Conservation (phyloP, 2,797 vertebrate genomes). For the Meriones psammophilus region DNA sequence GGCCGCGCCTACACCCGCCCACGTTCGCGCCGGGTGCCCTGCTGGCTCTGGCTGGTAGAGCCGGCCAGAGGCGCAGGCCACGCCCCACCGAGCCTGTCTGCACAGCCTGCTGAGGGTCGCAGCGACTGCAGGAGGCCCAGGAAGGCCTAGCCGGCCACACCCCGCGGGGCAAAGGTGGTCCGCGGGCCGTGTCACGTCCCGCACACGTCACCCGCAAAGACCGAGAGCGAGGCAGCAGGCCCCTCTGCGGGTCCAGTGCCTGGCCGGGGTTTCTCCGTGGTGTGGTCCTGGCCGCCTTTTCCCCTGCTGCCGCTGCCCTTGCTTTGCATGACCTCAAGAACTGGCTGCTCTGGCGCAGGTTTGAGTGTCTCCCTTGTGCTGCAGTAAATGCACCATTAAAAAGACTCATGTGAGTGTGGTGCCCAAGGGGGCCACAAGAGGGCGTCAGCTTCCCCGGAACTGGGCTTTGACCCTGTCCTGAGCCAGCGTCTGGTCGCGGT, state of each 20-base stretch:
- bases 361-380: background rate
- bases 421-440: background rate
- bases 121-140: background rate
- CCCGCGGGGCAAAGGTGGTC: background rate
- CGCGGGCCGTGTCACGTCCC: background rate
- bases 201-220: background rate
- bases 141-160: background rate
- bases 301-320: background rate
- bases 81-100: background rate
- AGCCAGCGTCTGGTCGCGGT: no score
- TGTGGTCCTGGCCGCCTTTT: conserved; percentile 43
- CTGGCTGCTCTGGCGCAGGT: background rate
- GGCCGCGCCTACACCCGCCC: background rate
- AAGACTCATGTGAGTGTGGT: background rate
- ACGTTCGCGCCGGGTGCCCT: background rate
- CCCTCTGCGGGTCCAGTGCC: background rate
- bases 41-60: background rate
- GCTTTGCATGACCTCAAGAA: conserved; percentile 43
- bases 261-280: background rate
- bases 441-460: background rate
- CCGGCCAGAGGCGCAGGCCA: fast-evolving
- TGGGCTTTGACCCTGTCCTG: background rate
- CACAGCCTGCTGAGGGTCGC: background rate
- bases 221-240: background rate
- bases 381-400: background rate